Conservation (phyloP, 2,888 invertebrate genomes). For the Clivina fossor region DNA sequence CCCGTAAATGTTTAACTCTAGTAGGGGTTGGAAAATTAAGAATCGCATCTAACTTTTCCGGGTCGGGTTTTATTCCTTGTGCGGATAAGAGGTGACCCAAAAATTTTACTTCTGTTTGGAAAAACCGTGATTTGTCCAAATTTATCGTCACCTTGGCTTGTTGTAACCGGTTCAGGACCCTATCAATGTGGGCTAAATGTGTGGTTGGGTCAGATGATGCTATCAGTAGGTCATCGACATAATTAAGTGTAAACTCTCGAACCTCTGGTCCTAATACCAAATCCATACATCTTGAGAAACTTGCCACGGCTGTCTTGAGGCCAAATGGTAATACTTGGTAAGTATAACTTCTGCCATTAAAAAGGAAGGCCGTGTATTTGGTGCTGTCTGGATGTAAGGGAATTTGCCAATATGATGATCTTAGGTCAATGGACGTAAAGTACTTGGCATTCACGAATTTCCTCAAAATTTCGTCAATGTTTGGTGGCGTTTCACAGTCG, state of each 20-base stretch:
- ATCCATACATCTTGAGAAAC: conserved; percentile 41
- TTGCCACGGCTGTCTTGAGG: conserved; percentile 42
- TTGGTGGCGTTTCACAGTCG: conserved; percentile 40
- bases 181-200: conserved; percentile 39
- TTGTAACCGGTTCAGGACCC: conserved; percentile 36
- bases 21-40: conserved; percentile 39
- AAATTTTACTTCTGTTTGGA: conserved; percentile 15
- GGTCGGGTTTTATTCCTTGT: conserved; percentile 31
- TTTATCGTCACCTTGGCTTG: conserved; percentile 40
- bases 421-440: conserved; percentile 27
- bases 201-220: conserved; percentile 39
- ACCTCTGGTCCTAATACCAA: conserved; percentile 42
- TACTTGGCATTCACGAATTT: conserved; percentile 22
- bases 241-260: conserved; percentile 39
- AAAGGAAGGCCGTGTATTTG: conserved; percentile 40
- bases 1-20: conserved; percentile 41
- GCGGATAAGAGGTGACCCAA: conserved; percentile 28
- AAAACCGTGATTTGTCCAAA: conserved; percentile 41
- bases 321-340: conserved; percentile 45
- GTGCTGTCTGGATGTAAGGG: conserved; percentile 36
- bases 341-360: conserved; percentile 40
- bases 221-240: conserved; percentile 45
- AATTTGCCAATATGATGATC: conserved; percentile 41
- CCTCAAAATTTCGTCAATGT: conserved; percentile 36
- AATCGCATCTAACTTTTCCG: conserved; percentile 40